Percentiles rank a stretch among this genome's conserved stretches.
These are phyloP conservation scores for Macrosteles quadrilineatus DNA, from an alignment of 1,140 invertebrate genomes.

Conservation along the genomic window DNA sequence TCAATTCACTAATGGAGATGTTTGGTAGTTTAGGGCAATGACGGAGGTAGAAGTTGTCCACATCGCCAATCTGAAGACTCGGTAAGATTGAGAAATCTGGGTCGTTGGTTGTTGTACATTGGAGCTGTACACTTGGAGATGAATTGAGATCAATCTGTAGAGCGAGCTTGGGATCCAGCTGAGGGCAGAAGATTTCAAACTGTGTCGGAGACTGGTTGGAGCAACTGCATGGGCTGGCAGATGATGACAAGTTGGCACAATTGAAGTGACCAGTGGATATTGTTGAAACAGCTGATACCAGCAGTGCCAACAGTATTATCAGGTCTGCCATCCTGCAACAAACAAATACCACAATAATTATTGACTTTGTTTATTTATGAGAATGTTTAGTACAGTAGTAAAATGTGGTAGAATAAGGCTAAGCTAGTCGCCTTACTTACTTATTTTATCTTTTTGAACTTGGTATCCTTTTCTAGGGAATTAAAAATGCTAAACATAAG, in stretches of 20 bases:
- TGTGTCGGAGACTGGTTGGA: not conserved
- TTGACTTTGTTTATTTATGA: too few species aligned
- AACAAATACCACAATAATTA: not conserved
- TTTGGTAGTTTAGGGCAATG: conserved; percentile 46
- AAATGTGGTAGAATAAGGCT: too few species aligned
- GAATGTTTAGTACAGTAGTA: too few species aligned
- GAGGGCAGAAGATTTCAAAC: conserved; percentile 1
- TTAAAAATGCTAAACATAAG: too few species aligned
- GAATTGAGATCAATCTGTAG: conserved; percentile 37
- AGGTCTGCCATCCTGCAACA: not conserved
- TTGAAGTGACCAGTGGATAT: not conserved
- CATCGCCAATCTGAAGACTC: not conserved
- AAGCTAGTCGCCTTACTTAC: too few species aligned
- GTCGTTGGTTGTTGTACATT: conserved; percentile 37
- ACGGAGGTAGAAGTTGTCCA: conserved; percentile 36
- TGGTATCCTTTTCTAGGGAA: too few species aligned
- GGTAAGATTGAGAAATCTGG: conserved; percentile 38
- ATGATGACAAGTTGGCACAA: not conserved
- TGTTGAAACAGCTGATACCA: not conserved
- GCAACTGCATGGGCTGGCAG: not conserved
- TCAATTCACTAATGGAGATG: conserved; percentile 43
- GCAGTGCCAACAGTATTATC: not conserved
- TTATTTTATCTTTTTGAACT: too few species aligned
- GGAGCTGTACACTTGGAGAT: conserved; percentile 37
- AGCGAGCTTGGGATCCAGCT: conserved; percentile 29